Percentiles rank a stretch among this genome's conserved stretches.
These are phyloP conservation scores for Jacana jacana DNA, from an alignment of 2,113 vertebrate species.

Conservation along the genomic window DNA sequence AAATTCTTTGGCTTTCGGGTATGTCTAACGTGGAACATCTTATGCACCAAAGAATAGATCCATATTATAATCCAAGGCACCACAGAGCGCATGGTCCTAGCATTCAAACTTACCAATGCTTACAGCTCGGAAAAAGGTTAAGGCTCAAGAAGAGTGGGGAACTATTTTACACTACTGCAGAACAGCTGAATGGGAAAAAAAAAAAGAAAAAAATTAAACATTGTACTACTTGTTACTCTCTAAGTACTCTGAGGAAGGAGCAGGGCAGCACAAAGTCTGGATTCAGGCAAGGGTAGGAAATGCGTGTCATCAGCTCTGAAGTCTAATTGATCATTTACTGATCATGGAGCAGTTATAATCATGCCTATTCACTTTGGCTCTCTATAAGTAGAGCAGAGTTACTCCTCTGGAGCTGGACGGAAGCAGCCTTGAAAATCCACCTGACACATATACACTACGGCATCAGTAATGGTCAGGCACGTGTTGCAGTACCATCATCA, in stretches of 20 bases:
- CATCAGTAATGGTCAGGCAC: neutral
- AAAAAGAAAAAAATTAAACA: neutral
- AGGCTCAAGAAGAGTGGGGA: neutral
- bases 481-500: neutral
- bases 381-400: neutral
- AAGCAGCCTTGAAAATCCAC: neutral
- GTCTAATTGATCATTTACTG: neutral
- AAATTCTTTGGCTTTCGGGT: constrained; percentile 56
- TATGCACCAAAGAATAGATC: constrained; percentile 16
- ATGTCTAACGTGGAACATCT: neutral
- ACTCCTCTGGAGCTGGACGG: neutral
- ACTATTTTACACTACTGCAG: neutral
- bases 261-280: neutral
- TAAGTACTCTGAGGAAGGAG: neutral
- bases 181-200: neutral
- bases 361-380: neutral
- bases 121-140: neutral
- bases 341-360: neutral
- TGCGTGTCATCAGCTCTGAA: neutral
- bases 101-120: neutral
- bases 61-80: neutral
- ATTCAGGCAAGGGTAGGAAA: neutral
- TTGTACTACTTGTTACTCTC: neutral
- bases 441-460: neutral
- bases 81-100: neutral